phyloP scores from a whole-genome alignment of 2,888 invertebrate genomes.

The Clunio marinus region DNA sequence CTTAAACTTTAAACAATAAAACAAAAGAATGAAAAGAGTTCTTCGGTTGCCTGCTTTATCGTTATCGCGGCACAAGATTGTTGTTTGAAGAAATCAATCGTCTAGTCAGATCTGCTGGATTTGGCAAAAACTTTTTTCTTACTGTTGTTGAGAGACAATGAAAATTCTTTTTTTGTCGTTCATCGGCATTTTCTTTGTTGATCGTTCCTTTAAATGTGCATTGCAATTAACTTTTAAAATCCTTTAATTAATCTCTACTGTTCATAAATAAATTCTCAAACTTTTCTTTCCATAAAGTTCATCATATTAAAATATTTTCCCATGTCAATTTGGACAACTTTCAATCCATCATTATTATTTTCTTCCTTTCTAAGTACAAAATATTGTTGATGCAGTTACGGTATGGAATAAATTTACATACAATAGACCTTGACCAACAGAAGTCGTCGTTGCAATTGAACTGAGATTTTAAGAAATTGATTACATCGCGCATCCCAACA shows the following conservation, averaged over 20 bases:
- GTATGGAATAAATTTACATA: conserved; percentile 20
- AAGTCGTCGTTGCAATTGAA: conserved; percentile 15
- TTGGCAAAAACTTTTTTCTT: neutral
- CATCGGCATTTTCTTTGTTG: neutral
- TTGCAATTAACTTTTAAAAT: neutral
- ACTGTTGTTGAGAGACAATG: conserved; percentile 11
- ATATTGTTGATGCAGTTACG: neutral
- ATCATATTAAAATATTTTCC: neutral
- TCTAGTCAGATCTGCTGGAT: conserved; percentile 10
- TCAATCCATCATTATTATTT: neutral
- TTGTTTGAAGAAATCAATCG: conserved; percentile 11
- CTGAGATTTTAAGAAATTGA: conserved; percentile 7
- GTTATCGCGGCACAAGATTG: conserved; percentile 24
- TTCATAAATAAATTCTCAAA: neutral
- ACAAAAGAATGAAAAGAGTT: conserved; percentile 19
- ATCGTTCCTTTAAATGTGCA: neutral
- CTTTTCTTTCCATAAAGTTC: neutral
- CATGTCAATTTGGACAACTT: conserved; percentile 1
- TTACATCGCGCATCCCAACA: neutral
- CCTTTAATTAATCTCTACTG: too few relatives aligned
- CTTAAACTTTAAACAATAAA: conserved; percentile 14
- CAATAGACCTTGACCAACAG: conserved; percentile 30
- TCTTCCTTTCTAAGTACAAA: neutral
- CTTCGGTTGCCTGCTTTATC: conserved; percentile 13
- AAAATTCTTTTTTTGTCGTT: neutral